These are phyloP conservation scores for Plemyria rubiginata DNA, from an alignment of 2,888 invertebrate species.

Conservation along the genomic window DNA sequence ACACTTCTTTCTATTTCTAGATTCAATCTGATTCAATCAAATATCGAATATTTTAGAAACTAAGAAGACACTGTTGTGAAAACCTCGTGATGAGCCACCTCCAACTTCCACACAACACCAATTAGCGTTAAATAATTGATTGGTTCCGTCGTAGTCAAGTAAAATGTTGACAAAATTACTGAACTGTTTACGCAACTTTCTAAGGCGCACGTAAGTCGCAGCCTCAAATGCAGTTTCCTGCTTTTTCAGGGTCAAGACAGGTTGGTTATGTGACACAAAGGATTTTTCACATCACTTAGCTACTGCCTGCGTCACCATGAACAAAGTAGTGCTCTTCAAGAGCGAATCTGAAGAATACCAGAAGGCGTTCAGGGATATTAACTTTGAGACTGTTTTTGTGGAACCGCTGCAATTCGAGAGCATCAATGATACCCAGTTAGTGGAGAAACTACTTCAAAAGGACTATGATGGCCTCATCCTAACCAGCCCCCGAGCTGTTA, in stretches of 20 bases:
- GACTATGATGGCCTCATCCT: slow-evolving; percentile 67
- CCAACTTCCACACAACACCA: no score
- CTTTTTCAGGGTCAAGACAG: slow-evolving; percentile 65
- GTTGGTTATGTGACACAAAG: slow-evolving; percentile 36
- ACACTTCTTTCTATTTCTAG: no score
- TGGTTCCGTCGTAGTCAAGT: neutral
- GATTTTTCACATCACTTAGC: slow-evolving; percentile 21
- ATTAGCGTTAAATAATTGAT: neutral
- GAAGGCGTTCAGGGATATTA: slow-evolving; percentile 59
- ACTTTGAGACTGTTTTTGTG: slow-evolving; percentile 67
- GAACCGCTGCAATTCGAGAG: slow-evolving; percentile 72
- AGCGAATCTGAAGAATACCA: slow-evolving; percentile 72
- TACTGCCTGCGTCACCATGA: slow-evolving; percentile 54
- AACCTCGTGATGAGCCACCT: no score
- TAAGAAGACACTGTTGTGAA: no score
- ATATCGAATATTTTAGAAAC: no score
- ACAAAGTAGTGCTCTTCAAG: slow-evolving; percentile 74
- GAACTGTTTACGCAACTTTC: neutral
- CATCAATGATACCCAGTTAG: slow-evolving; percentile 53
- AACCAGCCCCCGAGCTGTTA: slow-evolving; percentile 72
- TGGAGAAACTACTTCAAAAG: slow-evolving; percentile 51
- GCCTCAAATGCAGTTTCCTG: slow-evolving; percentile 49
- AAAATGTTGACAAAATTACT: neutral
- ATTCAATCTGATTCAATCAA: no score
- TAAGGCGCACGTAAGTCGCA: neutral